Evolutionary conservation across 2,113 vertebrate genomes (phyloP), one percentile per base, ranked within the genome.

Genomic region (Caranx ignobilis): DNA sequence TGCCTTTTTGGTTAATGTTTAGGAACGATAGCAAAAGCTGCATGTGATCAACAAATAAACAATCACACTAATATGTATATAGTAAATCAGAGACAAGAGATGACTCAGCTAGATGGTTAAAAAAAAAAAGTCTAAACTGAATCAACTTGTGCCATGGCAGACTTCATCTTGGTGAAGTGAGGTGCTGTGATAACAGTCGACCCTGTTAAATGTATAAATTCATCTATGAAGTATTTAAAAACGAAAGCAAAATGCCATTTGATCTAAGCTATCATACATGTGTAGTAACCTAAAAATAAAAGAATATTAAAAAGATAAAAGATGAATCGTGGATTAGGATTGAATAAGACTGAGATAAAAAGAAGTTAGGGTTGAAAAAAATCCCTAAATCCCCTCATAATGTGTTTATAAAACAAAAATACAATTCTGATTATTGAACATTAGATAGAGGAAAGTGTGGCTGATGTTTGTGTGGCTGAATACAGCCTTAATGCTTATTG

Each of bases 331-430:
- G 92, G 94, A 84, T 95, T 93, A 95, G 93, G 95, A 93, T 96
- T 96, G 95, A 95, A 97, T 97, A 96, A 96, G 93, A 96, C 95
- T 94, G 93, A 93, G 89, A 96, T 94, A 94, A 76, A 87, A 93
- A 90, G 79, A 93, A 85, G 77, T 79, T 89, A 90, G 73, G 83
- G 80, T 88, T 91, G 69, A 39, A 69, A 83, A 71, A 85, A 90
- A 85, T 84, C 90, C 92, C 89, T 82, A 90, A 90, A 89, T 87
- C 89, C 92, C 84, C 75, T 92, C 85, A 90, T 80, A 90, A 26
- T 55, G 83, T 82, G 89, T 93, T 90, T 85, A 89, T 82, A 92
- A 91, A 91, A 95, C 89, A 92, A 94, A 94, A 88, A 88, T 90
- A 93, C 87, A 89, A 77, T 94, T 95, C 90, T 86, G 91, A 96